phyloP scores from a whole-genome alignment of 2,888 invertebrate species.

The Pomacea canaliculata region DNA sequence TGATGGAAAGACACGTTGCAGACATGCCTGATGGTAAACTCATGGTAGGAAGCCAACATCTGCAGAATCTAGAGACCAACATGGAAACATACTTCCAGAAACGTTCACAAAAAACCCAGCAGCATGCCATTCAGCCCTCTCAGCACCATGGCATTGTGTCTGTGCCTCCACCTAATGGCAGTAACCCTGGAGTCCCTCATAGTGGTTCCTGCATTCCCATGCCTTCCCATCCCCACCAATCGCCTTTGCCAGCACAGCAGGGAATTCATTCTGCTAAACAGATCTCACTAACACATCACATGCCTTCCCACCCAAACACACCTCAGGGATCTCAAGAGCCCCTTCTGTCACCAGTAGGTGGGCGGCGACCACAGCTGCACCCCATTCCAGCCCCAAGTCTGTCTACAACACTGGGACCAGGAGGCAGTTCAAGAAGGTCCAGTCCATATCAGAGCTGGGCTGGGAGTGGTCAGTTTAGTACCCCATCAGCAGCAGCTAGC shows the following conservation, averaged over 20 bases:
- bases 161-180: neutral
- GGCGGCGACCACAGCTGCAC: slow-evolving; percentile 32
- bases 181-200: neutral
- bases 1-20: neutral
- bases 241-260: slow-evolving; percentile 15
- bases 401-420: slow-evolving; percentile 26
- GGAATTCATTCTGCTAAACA: slow-evolving; percentile 3
- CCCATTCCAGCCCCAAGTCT: slow-evolving; percentile 31
- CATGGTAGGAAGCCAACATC: slow-evolving; percentile 30
- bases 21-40: slow-evolving; percentile 6
- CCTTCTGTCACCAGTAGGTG: slow-evolving; percentile 19
- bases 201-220: slow-evolving; percentile 21
- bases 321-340: slow-evolving; percentile 15
- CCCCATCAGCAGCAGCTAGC: neutral
- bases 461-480: slow-evolving; percentile 4
- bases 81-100: slow-evolving; percentile 52
- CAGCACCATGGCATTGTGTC: neutral
- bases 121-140: neutral
- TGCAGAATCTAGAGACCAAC: slow-evolving; percentile 54
- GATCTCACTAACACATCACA: slow-evolving; percentile 16
- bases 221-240: slow-evolving; percentile 9
- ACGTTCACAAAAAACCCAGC: slow-evolving; percentile 1
- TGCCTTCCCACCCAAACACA: slow-evolving; percentile 4
- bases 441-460: slow-evolving; percentile 9
- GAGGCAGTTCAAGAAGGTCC: neutral